Evolutionary conservation across 2,113 vertebrate species (phyloP).

Genomic region (Pogonocichla stellata): DNA sequence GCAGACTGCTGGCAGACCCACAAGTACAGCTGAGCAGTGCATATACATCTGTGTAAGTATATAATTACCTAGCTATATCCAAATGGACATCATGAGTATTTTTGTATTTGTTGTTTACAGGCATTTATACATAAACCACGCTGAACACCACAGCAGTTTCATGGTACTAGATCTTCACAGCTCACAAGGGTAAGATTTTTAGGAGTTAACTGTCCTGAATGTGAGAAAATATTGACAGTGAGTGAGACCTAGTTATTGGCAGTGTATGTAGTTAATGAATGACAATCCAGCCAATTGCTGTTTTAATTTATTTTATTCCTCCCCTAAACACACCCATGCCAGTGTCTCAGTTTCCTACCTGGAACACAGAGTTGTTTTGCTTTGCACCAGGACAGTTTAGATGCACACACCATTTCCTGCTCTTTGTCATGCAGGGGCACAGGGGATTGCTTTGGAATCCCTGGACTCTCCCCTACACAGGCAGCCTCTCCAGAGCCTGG

Average conservation of each 20-base stretch:
- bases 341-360: neutral
- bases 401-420: neutral
- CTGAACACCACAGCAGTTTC: neutral
- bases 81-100: neutral
- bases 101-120: neutral
- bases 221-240: neutral
- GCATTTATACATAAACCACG: neutral
- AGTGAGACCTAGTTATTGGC: neutral
- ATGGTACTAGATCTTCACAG: neutral
- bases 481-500: neutral
- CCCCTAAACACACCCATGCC: neutral
- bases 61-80: neutral
- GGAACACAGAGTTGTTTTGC: neutral
- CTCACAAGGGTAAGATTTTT: neutral
- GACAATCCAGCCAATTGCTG: neutral
- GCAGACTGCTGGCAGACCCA: neutral
- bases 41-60: neutral
- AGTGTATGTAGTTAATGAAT: neutral
- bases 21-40: neutral
- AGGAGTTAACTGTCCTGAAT: neutral
- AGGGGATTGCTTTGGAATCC: fast-evolving
- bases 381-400: neutral
- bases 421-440: fast-evolving
- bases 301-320: neutral
- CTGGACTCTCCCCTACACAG: neutral